These are phyloP conservation scores for Choloepus hoffmanni DNA, from an alignment of 2,113 vertebrate species.

Conservation along the genomic window DNA sequence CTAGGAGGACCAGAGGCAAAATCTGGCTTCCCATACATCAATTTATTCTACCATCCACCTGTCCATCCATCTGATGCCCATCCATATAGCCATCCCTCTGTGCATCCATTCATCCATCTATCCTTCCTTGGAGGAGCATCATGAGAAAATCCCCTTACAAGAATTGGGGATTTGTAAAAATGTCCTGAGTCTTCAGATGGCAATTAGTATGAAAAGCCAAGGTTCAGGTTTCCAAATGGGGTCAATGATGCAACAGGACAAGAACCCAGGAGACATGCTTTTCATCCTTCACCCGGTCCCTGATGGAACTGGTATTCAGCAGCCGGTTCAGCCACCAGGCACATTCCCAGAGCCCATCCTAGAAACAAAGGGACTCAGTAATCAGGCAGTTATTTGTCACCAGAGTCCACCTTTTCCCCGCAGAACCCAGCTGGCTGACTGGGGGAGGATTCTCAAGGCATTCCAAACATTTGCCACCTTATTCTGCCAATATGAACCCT, in stretches of 20 bases:
- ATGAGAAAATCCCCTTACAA: not conserved
- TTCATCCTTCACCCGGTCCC: not conserved
- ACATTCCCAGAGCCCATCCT: not conserved
- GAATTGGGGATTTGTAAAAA: not conserved
- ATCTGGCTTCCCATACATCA: not conserved
- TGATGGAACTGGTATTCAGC: not conserved
- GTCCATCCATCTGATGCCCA: not conserved
- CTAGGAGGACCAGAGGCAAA: not conserved
- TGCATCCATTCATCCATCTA: not conserved
- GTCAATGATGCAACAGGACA: not conserved
- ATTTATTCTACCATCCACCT: not conserved
- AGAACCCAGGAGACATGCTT: not conserved
- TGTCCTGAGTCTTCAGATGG: not conserved
- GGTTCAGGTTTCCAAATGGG: not conserved
- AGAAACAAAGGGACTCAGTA: constrained; percentile 40
- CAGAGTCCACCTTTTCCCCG: not conserved
- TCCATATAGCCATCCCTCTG: not conserved
- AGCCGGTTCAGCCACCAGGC: not conserved
- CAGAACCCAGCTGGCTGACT: not conserved
- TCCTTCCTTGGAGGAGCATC: not conserved
- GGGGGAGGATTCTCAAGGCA: constrained; percentile 54
- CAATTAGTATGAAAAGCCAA: not conserved
- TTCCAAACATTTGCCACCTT: constrained; percentile 37
- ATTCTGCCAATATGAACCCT: not conserved
- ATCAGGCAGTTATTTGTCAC: constrained; percentile 64